Percentiles rank a stretch among this genome's conserved stretches.
phyloP scores from a whole-genome alignment of 2,888 invertebrate genomes.

The Calliopum simillimum region DNA sequence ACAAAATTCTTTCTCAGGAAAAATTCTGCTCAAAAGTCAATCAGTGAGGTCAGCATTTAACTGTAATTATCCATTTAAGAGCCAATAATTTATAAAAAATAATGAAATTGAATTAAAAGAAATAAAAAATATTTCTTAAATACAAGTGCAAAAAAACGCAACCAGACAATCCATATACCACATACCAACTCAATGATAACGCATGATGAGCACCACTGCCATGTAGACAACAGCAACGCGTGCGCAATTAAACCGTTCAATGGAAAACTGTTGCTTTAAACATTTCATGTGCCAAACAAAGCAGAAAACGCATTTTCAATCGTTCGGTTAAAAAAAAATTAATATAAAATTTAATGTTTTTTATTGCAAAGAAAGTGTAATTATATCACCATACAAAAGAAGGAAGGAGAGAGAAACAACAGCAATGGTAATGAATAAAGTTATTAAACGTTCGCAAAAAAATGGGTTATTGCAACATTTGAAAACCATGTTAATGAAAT shows the following conservation, averaged over 20 bases:
- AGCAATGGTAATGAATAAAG: too few relatives aligned
- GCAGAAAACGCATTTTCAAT: conserved; percentile 3
- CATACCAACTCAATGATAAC: not conserved
- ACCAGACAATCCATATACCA: not conserved
- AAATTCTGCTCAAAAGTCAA: conserved; percentile 2
- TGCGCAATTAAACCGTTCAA: conserved; percentile 41
- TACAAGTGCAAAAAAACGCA: not conserved
- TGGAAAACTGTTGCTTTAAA: not conserved
- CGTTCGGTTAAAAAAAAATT: conserved; percentile 7
- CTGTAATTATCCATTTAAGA: conserved; percentile 25
- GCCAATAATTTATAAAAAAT: conserved; percentile 4
- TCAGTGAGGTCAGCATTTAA: conserved; percentile 12
- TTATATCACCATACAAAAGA: not conserved
- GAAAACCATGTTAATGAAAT: too few relatives aligned
- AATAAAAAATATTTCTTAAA: conserved; percentile 6
- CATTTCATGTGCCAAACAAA: not conserved
- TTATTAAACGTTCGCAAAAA: too few relatives aligned
- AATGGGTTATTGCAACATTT: too few relatives aligned
- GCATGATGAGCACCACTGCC: not conserved
- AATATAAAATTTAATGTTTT: conserved; percentile 24
- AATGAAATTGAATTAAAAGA: conserved; percentile 6
- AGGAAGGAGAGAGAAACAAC: too few relatives aligned
- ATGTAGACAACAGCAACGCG: conserved; percentile 36
- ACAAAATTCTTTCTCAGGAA: not conserved
- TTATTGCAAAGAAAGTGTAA: conserved; percentile 25